Evolutionary conservation across 2,797 vertebrate species (phyloP).

Genomic region (Circus cinereus): DNA sequence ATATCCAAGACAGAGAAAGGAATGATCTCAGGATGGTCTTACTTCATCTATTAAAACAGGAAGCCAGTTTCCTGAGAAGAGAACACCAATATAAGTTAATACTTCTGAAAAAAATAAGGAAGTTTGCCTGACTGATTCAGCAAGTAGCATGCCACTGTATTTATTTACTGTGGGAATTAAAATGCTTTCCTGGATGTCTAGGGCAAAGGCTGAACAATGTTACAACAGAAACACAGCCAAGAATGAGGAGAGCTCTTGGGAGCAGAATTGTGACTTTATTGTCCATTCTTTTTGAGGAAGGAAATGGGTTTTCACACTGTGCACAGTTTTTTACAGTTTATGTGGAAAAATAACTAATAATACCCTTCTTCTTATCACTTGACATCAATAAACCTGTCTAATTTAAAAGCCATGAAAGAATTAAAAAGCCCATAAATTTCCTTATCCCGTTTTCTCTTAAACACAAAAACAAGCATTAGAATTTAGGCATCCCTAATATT

Average conservation of each 20-base stretch:
- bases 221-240: neutral
- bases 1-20: neutral
- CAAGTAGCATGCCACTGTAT: neutral
- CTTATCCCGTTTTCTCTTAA: neutral
- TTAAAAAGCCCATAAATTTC: neutral
- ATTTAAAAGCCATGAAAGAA: neutral
- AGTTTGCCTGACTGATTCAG: neutral
- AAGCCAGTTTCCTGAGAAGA: neutral
- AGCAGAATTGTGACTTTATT: neutral
- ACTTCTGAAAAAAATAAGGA: neutral
- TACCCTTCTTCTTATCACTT: neutral
- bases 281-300: neutral
- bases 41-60: neutral
- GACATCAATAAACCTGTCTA: neutral
- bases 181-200: neutral
- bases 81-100: neutral
- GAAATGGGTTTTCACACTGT: neutral
- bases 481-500: neutral
- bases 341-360: neutral
- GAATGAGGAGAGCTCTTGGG: neutral
- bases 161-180: neutral
- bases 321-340: neutral
- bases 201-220: neutral
- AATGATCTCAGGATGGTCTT: neutral
- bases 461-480: neutral